phyloP scores from a whole-genome alignment of 2,113 vertebrate species.

The Syngnathoides biaculeatus region DNA sequence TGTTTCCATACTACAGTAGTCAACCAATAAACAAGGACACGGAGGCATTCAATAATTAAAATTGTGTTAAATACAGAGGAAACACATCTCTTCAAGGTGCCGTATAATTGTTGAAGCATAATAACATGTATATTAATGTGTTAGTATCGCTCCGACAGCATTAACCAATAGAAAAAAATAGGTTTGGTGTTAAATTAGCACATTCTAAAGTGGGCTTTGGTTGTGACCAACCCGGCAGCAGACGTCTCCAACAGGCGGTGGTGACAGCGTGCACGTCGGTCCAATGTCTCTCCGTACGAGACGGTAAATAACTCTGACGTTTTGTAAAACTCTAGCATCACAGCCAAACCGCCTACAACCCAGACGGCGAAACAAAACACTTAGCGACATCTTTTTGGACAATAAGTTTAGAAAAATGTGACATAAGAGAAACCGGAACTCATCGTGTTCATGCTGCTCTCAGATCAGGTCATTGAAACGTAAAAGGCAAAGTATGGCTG shows the following conservation, averaged over 20 bases:
- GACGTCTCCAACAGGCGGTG: constrained; percentile 39
- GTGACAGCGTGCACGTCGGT: neutral
- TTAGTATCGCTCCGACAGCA: neutral
- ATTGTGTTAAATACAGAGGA: neutral
- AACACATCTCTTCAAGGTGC: neutral
- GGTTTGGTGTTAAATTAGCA: neutral
- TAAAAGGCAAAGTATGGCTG: no score
- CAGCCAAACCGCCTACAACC: constrained; percentile 29
- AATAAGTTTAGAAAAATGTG: constrained; percentile 27
- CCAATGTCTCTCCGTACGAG: neutral
- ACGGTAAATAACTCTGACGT: constrained; percentile 9
- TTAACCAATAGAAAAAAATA: accelerated
- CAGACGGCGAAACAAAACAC: constrained; percentile 22
- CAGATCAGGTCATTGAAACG: neutral
- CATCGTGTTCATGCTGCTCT: constrained; percentile 20
- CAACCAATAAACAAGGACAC: neutral
- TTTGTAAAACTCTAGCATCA: neutral
- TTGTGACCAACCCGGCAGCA: constrained; percentile 62
- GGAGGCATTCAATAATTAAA: neutral
- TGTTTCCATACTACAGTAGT: no score
- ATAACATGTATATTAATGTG: neutral
- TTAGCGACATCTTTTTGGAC: constrained; percentile 34
- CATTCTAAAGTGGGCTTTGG: neutral
- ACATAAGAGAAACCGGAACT: neutral
- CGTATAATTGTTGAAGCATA: neutral